Base-by-base conservation (phyloP, 2,888 invertebrate species). In the Sarcophaga caerulescens region DNA sequence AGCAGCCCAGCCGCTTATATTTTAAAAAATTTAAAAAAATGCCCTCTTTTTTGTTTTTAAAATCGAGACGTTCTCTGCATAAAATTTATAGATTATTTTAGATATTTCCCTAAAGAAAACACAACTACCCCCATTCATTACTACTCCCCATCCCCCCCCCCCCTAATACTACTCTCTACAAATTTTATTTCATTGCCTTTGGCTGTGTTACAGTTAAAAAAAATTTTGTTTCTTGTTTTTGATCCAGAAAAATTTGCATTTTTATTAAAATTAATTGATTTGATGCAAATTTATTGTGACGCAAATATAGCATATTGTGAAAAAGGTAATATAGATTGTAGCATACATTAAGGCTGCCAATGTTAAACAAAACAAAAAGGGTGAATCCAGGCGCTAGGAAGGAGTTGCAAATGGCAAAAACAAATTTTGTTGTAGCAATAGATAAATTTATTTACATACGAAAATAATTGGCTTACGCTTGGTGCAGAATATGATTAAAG, bases 211-310 rank as follows among this genome's bases (percentile, higher is more conserved):
- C 35, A 35, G 2, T 35, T 35, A 1, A 35, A 35, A 35, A 35
- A 35, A 35, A 35, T 25, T 12, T 60, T 59, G 21, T 44, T 6
- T 65, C 19, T 75, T 66, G 17, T 25, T 17, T n/a, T 4, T 69
- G 52, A 76, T 52, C 75, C 25, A 66, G 44, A 47, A 75, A 78
- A 78, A 86, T 86, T 86, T 86, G 75, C 86, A 86, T 87, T 87
- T 85, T 87, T 82, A 87, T 85, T 85, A 85, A 87, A 87, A 87
- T 82, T 85, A 87, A 85, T 87, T 85, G 84, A 87, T 87, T 85
- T 85, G 81, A 85, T 87, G 82, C 79, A 87, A 87, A 87, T 85
- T 85, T 81, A 68, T 69, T 77, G 81, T 81, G 70, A 75, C 65
- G 84, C 70, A 19, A 57, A 63, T 57, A 68, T 19, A 63, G n/a